Evolutionary conservation across 2,797 vertebrate genomes (phyloP).

Genomic region (Falco rusticolus): DNA sequence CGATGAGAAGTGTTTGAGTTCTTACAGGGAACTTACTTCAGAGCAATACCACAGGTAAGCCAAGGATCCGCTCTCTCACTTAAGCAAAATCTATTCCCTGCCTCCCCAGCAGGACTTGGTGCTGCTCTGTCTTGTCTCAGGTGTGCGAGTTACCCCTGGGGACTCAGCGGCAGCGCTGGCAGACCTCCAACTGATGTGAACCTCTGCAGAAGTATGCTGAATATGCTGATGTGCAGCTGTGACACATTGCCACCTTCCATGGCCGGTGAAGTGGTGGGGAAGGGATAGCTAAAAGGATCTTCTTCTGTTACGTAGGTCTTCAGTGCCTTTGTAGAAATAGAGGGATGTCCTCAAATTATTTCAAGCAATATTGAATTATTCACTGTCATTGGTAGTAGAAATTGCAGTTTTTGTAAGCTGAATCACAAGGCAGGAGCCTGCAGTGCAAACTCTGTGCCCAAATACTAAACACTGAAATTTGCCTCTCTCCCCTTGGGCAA

Average conservation of each 20-base stretch:
- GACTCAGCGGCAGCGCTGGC: rapidly evolving
- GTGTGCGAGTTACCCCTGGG: background rate
- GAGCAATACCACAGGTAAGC: too few species aligned
- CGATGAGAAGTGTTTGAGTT: rapidly evolving
- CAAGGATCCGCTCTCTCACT: background rate
- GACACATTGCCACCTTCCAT: background rate
- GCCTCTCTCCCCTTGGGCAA: background rate
- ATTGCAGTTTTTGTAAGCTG: background rate
- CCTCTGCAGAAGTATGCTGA: background rate
- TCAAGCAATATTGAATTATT: background rate
- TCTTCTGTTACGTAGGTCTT: background rate
- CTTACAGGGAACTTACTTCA: background rate
- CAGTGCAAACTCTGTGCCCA: background rate
- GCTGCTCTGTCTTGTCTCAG: background rate
- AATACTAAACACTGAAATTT: background rate
- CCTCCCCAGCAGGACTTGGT: background rate
- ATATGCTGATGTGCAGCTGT: background rate
- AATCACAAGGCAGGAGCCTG: background rate
- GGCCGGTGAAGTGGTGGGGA: background rate
- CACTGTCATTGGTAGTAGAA: background rate
- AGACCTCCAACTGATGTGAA: background rate
- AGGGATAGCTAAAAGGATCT: background rate
- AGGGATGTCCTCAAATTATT: background rate
- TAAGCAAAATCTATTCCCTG: background rate
- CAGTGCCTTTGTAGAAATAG: background rate